phyloP scores from a whole-genome alignment of 2,797 vertebrate species.

The Tolypeutes matacus region DNA sequence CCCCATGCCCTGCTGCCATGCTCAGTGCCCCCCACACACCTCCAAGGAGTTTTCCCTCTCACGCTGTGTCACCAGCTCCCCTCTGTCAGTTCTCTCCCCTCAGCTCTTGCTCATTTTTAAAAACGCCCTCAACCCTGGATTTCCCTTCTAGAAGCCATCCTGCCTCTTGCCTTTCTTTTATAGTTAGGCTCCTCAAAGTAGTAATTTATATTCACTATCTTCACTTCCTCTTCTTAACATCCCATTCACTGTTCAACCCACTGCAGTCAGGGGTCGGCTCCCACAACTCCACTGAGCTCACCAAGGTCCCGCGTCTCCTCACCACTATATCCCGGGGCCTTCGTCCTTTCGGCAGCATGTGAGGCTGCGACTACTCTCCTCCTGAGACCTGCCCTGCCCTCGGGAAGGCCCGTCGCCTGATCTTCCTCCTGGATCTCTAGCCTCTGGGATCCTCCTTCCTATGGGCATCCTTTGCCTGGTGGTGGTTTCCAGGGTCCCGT shows the following conservation, averaged over 20 bases:
- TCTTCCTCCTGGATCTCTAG: not conserved
- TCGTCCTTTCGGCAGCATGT: not conserved
- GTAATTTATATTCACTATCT: not conserved
- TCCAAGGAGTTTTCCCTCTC: rapidly evolving
- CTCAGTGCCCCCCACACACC: not conserved
- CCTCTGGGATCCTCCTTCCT: not conserved
- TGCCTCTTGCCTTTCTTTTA: not conserved
- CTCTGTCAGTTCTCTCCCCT: not conserved
- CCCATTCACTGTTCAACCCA: rapidly evolving
- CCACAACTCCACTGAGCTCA: not conserved
- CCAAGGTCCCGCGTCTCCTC: rapidly evolving
- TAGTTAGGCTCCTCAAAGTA: not conserved
- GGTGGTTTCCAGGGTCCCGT: not conserved
- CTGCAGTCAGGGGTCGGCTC: not conserved
- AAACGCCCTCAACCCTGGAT: not conserved
- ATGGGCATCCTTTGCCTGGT: not conserved
- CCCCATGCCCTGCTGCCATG: not conserved
- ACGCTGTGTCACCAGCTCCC: not conserved
- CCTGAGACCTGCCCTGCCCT: not conserved
- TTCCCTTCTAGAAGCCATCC: not conserved
- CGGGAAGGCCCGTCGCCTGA: not conserved
- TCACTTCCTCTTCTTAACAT: not conserved
- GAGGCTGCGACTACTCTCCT: rapidly evolving
- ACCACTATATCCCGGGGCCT: not conserved
- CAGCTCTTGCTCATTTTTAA: not conserved